Percentiles rank a stretch among this genome's conserved stretches.
phyloP scores from a whole-genome alignment of 2,888 invertebrate genomes.

The Zeuzera pyrina region DNA sequence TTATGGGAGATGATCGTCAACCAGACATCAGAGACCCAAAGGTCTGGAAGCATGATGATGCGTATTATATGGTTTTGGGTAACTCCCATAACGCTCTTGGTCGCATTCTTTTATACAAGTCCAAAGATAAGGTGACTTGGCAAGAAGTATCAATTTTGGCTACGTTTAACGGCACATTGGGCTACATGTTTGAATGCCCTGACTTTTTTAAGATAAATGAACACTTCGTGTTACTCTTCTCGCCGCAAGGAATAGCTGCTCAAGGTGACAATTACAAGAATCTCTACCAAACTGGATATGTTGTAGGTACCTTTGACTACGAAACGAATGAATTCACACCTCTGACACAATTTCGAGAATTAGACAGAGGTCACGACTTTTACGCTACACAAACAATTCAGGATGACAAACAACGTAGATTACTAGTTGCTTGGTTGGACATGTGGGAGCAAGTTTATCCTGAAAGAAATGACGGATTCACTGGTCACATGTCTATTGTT shows the following conservation, averaged over 20 bases:
- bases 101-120: conserved; percentile 41
- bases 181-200: conserved; percentile 68
- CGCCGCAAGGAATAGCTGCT: conserved; percentile 49
- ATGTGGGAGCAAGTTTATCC: conserved; percentile 58
- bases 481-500: conserved; percentile 52
- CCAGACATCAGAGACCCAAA: conserved; percentile 64
- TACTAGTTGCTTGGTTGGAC: conserved; percentile 53
- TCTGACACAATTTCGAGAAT: conserved; percentile 33
- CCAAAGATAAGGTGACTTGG: conserved; percentile 44
- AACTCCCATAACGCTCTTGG: conserved; percentile 45
- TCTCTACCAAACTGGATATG: conserved; percentile 52
- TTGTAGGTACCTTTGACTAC: conserved; percentile 54
- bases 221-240: conserved; percentile 46
- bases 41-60: conserved; percentile 46
- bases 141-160: conserved; percentile 30
- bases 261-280: conserved; percentile 46
- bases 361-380: conserved; percentile 55
- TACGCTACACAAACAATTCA: conserved; percentile 56
- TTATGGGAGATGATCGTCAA: conserved; percentile 33
- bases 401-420: conserved; percentile 29
- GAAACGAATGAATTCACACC: conserved; percentile 29
- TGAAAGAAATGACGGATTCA: conserved; percentile 44
- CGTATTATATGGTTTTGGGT: conserved; percentile 57
- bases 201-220: conserved; percentile 57
- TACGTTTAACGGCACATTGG: conserved; percentile 42